Conservation (phyloP, 2,888 invertebrate genomes). For the Apodemia zela region DNA sequence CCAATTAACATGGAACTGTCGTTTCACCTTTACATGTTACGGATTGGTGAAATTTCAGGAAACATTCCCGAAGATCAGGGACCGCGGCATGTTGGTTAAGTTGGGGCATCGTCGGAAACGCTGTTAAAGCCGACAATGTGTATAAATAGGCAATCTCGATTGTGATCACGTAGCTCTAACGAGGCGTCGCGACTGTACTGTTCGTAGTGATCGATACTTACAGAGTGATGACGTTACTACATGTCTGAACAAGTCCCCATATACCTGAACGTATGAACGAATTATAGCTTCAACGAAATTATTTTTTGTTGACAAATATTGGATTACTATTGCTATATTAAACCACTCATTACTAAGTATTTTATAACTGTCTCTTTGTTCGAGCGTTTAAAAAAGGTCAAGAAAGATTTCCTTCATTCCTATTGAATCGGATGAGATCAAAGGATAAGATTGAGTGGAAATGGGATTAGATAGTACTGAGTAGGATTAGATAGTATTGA, state of each 20-base stretch:
- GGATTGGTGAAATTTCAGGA: constrained; percentile 28
- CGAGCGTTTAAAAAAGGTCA: too few relatives aligned
- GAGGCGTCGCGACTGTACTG: constrained; percentile 65
- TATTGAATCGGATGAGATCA: too few relatives aligned
- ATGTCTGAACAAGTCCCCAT: constrained; percentile 4
- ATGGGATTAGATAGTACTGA: too few relatives aligned
- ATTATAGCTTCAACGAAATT: not conserved
- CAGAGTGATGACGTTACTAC: constrained; percentile 45
- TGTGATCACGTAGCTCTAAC: constrained; percentile 75
- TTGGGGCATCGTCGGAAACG: constrained; percentile 39
- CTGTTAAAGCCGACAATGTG: constrained; percentile 63
- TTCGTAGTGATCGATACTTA: constrained; percentile 52
- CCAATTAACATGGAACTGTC: constrained; percentile 40
- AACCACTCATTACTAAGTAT: too few relatives aligned
- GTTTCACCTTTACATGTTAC: constrained; percentile 27
- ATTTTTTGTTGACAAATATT: too few relatives aligned
- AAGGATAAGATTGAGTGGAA: too few relatives aligned
- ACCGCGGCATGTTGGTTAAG: constrained; percentile 45
- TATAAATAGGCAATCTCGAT: constrained; percentile 74
- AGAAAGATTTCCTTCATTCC: too few relatives aligned
- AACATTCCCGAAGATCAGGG: constrained; percentile 37
- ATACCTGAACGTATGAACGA: constrained; percentile 1
- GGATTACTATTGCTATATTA: too few relatives aligned
- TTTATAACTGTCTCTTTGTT: too few relatives aligned
- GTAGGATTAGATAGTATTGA: too few relatives aligned